Percentiles rank a stretch among this genome's conserved stretches.
These are phyloP conservation scores for Aporophyla nigra DNA, from an alignment of 2,888 invertebrate species.

Conservation along the genomic window DNA sequence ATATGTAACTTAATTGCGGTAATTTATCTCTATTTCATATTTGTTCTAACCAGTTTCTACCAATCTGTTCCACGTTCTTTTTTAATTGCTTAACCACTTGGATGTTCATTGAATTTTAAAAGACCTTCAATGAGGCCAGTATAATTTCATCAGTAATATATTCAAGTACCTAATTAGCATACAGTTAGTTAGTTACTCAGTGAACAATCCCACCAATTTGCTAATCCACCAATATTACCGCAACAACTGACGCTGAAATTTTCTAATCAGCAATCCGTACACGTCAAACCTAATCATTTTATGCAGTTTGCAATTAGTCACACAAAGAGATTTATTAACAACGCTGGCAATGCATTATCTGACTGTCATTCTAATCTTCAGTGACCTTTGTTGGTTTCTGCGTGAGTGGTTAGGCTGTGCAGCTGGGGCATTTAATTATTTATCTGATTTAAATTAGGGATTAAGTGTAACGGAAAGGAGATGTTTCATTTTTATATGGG, in stretches of 20 bases:
- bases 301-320: constrained; percentile 53
- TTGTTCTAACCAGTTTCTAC: not conserved
- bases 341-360: constrained; percentile 10
- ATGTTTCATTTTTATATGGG: no score
- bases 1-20: no score
- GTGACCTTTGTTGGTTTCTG: constrained; percentile 5
- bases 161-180: constrained; percentile 14
- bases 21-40: not conserved
- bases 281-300: constrained; percentile 41
- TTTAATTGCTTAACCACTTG: not conserved
- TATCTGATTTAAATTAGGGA: constrained; percentile 2
- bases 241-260: constrained; percentile 38
- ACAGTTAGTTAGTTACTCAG: constrained; percentile 26
- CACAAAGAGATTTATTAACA: constrained; percentile 51
- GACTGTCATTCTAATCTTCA: constrained; percentile 35
- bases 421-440: not conserved
- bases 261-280: constrained; percentile 48
- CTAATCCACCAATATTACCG: constrained; percentile 17
- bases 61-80: no score
- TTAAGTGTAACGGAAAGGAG: not conserved
- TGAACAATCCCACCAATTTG: constrained; percentile 50
- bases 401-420: not conserved
- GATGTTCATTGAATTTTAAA: constrained; percentile 8
- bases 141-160: constrained; percentile 17
- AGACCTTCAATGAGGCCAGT: not conserved